Conservation (phyloP, 2,888 invertebrate genomes). For the Strigamia transsilvanica region DNA sequence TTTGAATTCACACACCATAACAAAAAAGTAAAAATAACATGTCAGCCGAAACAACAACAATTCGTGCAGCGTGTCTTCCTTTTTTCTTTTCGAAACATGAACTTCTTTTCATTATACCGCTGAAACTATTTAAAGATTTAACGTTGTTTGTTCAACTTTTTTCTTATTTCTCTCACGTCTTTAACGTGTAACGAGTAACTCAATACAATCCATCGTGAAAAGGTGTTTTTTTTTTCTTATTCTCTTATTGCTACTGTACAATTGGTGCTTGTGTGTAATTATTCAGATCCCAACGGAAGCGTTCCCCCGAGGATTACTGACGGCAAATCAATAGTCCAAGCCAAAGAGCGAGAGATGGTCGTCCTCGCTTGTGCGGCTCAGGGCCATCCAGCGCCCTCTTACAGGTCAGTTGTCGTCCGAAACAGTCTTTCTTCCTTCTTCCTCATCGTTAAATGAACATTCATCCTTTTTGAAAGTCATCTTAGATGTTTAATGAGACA, state of each 20-base stretch:
- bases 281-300: slow-evolving; percentile 65
- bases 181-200: slow-evolving; percentile 4
- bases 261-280: slow-evolving; percentile 52
- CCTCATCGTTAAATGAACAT: slow-evolving; percentile 9
- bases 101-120: neutral
- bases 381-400: slow-evolving; percentile 59
- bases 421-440: neutral
- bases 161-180: slow-evolving; percentile 21
- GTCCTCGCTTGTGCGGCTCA: slow-evolving; percentile 59
- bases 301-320: slow-evolving; percentile 69
- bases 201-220: neutral
- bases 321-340: slow-evolving; percentile 55
- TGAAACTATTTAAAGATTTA: neutral
- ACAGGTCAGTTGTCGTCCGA: slow-evolving; percentile 58
- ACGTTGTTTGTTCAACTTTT: neutral
- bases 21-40: neutral
- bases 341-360: slow-evolving; percentile 54
- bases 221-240: neutral
- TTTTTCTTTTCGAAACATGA: neutral
- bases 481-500: slow-evolving; percentile 20
- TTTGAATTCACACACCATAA: no score
- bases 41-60: slow-evolving; percentile 12
- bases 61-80: neutral
- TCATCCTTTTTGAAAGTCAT: slow-evolving; percentile 5
- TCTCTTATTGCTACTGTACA: neutral